These are phyloP conservation scores for Pipistrellus kuhlii DNA, from an alignment of 2,797 vertebrate species.

Conservation along the genomic window DNA sequence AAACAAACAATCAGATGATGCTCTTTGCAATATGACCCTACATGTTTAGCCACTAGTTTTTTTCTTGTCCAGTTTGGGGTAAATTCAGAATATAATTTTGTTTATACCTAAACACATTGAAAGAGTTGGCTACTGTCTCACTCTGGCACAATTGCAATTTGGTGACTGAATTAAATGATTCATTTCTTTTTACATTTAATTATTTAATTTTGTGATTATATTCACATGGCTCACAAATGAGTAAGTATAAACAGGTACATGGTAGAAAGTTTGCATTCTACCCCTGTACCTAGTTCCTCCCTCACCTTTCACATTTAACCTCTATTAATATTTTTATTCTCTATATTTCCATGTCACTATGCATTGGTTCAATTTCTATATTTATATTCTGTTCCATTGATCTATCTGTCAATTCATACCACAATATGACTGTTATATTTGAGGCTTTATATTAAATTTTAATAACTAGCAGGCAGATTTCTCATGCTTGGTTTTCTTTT, in stretches of 20 bases:
- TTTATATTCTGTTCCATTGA: constrained; percentile 24
- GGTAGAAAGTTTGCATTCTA: neutral
- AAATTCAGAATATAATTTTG: constrained; percentile 8
- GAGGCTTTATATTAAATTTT: constrained; percentile 51
- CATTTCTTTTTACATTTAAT: neutral
- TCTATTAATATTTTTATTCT: constrained; percentile 25
- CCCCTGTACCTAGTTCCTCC: neutral
- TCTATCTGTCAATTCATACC: neutral
- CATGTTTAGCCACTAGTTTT: constrained; percentile 6
- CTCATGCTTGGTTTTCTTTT: constrained; percentile 36
- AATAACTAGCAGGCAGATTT: neutral
- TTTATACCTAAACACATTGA: neutral
- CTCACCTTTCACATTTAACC: neutral
- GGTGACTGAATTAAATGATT: neutral
- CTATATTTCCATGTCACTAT: neutral
- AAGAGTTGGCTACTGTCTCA: neutral
- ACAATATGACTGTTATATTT: neutral
- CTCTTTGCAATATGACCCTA: constrained; percentile 22
- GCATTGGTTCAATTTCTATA: neutral
- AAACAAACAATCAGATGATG: constrained; percentile 33
- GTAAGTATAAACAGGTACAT: neutral
- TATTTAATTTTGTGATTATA: constrained; percentile 26
- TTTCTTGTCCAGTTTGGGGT: neutral
- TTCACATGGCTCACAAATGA: neutral
- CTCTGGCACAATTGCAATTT: constrained; percentile 23